Percentiles rank a stretch among this genome's conserved stretches.
phyloP scores from a whole-genome alignment of 2,113 vertebrate genomes.

The Hirundichthys speculiger region DNA sequence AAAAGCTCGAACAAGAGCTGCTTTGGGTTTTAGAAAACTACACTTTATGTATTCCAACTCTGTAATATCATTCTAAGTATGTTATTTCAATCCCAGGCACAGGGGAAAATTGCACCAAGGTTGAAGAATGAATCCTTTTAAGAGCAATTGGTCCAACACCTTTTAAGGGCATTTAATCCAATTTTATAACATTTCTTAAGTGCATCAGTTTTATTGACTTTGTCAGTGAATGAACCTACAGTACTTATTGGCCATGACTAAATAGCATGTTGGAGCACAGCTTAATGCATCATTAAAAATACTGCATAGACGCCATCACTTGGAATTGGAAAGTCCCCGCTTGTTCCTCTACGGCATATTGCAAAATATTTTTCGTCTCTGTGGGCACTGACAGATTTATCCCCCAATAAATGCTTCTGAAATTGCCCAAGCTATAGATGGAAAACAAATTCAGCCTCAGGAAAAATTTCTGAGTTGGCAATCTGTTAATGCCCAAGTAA shows the following conservation, averaged over 20 bases:
- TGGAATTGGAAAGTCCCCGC: conserved; percentile 1
- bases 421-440: conserved; percentile 29
- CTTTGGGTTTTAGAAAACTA: not conserved
- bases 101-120: too few relatives aligned
- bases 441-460: conserved; percentile 48
- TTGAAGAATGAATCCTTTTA: not conserved
- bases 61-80: not conserved
- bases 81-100: too few relatives aligned
- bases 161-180: too few relatives aligned
- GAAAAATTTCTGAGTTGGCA: conserved; percentile 48
- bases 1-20: not conserved
- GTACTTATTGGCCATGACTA: not conserved
- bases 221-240: not conserved
- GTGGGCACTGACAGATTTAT: conserved; percentile 48
- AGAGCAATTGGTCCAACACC: not conserved
- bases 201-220: too few relatives aligned
- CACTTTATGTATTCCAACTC: not conserved
- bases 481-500: conserved; percentile 51
- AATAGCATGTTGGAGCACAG: not conserved
- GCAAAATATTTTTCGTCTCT: conserved; percentile 46
- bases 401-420: conserved; percentile 37
- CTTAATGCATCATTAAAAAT: conserved; percentile 20
- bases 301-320: not conserved
- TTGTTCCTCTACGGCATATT: conserved; percentile 24
- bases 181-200: too few relatives aligned